Evolutionary conservation across 2,113 vertebrate genomes (phyloP), one percentile per base, ranked within the genome.

Genomic region (Plecturocebus donacophilus): DNA sequence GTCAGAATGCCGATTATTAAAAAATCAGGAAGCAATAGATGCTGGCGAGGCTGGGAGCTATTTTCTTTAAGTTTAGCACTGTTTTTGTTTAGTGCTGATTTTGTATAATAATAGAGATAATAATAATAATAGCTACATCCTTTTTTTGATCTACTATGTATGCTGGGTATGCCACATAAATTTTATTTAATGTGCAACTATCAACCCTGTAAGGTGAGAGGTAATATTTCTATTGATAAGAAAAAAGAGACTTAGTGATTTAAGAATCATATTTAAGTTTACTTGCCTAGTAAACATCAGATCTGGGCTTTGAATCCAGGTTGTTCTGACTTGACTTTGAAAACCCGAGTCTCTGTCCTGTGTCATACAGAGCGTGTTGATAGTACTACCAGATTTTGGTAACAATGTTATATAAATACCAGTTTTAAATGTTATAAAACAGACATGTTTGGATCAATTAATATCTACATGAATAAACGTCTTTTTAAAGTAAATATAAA

Each of bases 41-140:
- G 11, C 58, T 61, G 58, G 25, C 25, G 11, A 30, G 58, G 23
- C 58, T 27, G 25, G 58, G 11, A 30, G 17, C 14, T 35, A 68
- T 68, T 35, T 27, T 68, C 13, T 17, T 68, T 35, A 35, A 35
- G 14, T 70, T 94, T 85, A 85, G 70, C 2, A 35, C n/a, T 45
- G 64, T 61, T 96, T 96, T 93, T 66, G 32, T 79, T 95, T 76
- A 90, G 45, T 13, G 90, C 89, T 80, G 38, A 90, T n/a, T 96
- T 92, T 38, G 8, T 27, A 80, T 56, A 38, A 32, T 75, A 19
- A 42, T 86, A 58, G 85, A 66, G 49, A n/a, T 66, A 35, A 64
- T 75, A 13, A 30, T 81, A 76, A 54, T 54, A 94, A 88, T 38
- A 80, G 5, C 12, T n/a, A 27, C 0, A n/a, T 2, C 1, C 11